phyloP scores from a whole-genome alignment of 2,113 vertebrate species.

The Dromaius novaehollandiae region DNA sequence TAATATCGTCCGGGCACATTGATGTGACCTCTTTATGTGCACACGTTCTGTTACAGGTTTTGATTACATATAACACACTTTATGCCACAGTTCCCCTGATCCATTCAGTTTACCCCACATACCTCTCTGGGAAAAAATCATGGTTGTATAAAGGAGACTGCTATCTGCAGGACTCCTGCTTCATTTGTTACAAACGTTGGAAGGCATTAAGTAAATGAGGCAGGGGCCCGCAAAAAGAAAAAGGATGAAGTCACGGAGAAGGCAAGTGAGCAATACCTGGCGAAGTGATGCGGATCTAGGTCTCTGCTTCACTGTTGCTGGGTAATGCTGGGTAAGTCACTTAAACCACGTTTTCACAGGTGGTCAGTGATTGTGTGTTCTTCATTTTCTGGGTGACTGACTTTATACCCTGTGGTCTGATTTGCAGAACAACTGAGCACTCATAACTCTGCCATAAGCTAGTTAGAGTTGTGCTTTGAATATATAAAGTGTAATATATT shows the following conservation, averaged over 20 bases:
- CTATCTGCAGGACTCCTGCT: background rate
- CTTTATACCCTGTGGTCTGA: constrained; percentile 9
- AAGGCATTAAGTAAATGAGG: background rate
- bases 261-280: background rate
- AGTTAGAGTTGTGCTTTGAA: constrained; percentile 10
- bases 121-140: background rate
- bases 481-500: background rate
- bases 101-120: background rate
- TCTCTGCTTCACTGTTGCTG: background rate
- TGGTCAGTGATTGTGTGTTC: background rate
- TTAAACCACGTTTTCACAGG: background rate
- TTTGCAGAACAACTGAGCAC: background rate
- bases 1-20: background rate
- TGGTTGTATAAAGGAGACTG: background rate
- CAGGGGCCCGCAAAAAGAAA: background rate
- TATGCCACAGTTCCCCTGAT: background rate
- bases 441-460: background rate
- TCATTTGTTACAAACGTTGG: background rate
- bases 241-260: background rate
- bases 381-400: constrained; percentile 44
- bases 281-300: background rate
- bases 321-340: background rate
- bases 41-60: background rate
- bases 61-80: background rate
- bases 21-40: background rate